phyloP scores from a whole-genome alignment of 1,140 invertebrate species.

The Reticulitermes speratus region DNA sequence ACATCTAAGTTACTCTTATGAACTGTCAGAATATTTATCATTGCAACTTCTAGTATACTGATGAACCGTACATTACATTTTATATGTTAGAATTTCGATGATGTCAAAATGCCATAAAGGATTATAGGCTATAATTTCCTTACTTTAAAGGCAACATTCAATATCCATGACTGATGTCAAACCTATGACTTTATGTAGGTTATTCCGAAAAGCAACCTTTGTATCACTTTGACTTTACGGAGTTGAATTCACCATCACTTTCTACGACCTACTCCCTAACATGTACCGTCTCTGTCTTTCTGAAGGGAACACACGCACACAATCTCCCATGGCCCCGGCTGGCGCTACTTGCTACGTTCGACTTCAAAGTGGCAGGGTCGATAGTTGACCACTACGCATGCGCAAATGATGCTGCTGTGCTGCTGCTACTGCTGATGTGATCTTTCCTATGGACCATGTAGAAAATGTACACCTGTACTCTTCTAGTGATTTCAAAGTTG shows the following conservation, averaged over 20 bases:
- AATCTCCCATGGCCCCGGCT: background rate
- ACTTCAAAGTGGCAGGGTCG: conserved; percentile 6
- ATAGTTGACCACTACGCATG: conserved; percentile 3
- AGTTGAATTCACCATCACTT: background rate
- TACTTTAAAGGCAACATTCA: too few relatives aligned
- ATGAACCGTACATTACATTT: too few relatives aligned
- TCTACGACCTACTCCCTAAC: background rate
- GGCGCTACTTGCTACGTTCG: background rate
- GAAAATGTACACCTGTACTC: background rate
- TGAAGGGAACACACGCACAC: background rate
- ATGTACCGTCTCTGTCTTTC: background rate
- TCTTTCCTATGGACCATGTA: background rate
- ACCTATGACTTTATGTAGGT: background rate
- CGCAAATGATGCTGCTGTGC: background rate
- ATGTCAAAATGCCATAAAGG: too few relatives aligned
- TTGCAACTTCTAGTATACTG: too few relatives aligned
- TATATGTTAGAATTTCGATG: too few relatives aligned
- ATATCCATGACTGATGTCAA: too few relatives aligned
- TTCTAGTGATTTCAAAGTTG: background rate
- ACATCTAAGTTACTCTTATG: too few relatives aligned
- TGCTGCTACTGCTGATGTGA: background rate
- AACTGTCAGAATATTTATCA: too few relatives aligned
- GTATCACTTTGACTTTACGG: background rate
- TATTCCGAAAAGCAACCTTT: background rate
- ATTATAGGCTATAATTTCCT: too few relatives aligned